phyloP scores from a whole-genome alignment of 2,113 vertebrate species.

The Crocuta crocuta region DNA sequence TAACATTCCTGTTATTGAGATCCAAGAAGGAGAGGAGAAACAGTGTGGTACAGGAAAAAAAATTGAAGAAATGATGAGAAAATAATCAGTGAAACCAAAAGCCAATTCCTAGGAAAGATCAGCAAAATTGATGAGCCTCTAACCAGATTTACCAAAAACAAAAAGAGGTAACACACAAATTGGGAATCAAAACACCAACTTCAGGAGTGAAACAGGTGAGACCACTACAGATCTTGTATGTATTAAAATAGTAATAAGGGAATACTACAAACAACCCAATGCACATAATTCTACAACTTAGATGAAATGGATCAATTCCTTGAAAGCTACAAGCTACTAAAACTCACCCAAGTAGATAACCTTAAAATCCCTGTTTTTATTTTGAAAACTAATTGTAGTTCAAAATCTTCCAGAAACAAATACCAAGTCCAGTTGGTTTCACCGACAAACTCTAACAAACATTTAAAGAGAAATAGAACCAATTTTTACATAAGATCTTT shows the following conservation, averaged over 20 bases:
- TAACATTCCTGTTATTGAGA: neutral
- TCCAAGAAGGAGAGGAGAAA: neutral
- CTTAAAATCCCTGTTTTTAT: neutral
- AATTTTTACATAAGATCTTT: neutral
- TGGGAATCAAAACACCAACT: neutral
- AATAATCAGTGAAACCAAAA: conserved; percentile 23
- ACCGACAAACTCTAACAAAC: neutral
- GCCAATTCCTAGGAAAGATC: neutral
- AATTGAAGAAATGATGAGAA: neutral
- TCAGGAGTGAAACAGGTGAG: neutral
- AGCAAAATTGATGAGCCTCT: neutral
- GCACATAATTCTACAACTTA: neutral
- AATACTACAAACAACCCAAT: neutral
- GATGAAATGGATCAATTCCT: neutral
- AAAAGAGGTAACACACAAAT: neutral
- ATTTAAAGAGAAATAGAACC: conserved; percentile 1
- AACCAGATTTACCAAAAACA: neutral
- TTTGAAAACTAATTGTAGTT: conserved; percentile 3
- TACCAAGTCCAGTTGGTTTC: neutral
- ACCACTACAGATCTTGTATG: neutral
- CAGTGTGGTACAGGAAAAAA: neutral
- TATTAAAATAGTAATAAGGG: neutral
- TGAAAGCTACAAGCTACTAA: neutral
- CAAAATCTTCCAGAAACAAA: neutral
- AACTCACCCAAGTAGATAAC: neutral